These are phyloP conservation scores for Peromyscus melanophrys DNA, from an alignment of 2,797 vertebrate species.

Conservation along the genomic window DNA sequence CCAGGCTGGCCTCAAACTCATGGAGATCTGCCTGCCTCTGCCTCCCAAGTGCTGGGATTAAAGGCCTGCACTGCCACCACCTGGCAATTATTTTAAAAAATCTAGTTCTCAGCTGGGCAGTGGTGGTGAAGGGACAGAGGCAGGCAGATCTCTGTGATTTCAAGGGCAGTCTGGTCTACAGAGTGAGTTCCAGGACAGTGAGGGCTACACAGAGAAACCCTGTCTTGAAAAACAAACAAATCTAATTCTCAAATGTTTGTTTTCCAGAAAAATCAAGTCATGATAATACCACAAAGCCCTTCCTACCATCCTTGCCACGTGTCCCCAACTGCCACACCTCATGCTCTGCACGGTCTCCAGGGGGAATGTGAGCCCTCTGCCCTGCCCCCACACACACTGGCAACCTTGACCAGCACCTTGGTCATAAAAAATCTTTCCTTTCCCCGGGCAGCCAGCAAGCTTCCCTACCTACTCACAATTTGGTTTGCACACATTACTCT, in stretches of 20 bases:
- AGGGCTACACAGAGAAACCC: background rate
- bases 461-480: background rate
- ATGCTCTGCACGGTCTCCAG: background rate
- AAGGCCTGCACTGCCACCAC: background rate
- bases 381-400: background rate
- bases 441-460: background rate
- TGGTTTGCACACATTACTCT: background rate
- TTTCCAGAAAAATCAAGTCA: conserved; percentile 35
- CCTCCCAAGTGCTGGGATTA: background rate
- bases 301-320: background rate
- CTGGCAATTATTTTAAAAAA: background rate
- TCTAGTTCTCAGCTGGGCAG: background rate
- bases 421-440: background rate
- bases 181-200: background rate
- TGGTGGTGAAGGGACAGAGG: background rate
- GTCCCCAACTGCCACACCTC: background rate
- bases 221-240: background rate
- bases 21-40: background rate
- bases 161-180: background rate
- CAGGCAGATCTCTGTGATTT: background rate
- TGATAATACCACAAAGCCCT: background rate
- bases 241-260: background rate
- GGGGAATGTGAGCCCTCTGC: background rate
- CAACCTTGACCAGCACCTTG: background rate
- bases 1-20: background rate